phyloP scores from a whole-genome alignment of 2,888 invertebrate genomes.

The Anagyrus pseudococci region DNA sequence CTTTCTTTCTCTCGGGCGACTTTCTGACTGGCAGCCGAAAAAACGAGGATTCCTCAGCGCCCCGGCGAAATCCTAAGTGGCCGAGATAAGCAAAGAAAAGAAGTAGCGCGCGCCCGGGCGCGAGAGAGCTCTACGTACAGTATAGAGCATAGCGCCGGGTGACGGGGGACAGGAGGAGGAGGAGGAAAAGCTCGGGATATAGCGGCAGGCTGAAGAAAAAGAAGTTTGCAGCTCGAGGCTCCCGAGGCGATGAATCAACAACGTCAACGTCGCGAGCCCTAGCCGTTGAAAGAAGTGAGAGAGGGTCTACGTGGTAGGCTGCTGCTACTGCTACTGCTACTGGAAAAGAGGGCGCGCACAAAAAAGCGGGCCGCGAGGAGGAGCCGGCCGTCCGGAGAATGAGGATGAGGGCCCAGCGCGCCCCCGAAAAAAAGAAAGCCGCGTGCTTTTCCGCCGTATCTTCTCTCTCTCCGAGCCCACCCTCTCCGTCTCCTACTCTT shows the following conservation, averaged over 20 bases:
- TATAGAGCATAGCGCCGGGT: too few relatives aligned
- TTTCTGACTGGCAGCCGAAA: conserved; percentile 3
- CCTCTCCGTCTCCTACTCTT: too few relatives aligned
- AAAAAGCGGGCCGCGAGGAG: background rate
- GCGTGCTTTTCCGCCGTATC: too few relatives aligned
- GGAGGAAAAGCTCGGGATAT: conserved; percentile 4
- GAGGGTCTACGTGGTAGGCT: background rate
- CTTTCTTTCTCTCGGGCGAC: background rate
- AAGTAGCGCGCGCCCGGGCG: background rate
- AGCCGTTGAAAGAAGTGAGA: background rate
- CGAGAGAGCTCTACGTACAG: too few relatives aligned
- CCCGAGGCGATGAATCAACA: conserved; percentile 30
- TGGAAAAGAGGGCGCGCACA: background rate
- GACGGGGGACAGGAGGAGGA: too few relatives aligned
- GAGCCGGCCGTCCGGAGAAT: too few relatives aligned
- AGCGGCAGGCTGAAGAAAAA: too few relatives aligned
- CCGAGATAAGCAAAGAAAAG: conserved; percentile 26
- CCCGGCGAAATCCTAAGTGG: conserved; percentile 7
- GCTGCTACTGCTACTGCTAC: background rate
- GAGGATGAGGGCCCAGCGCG: too few relatives aligned
- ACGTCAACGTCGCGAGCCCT: conserved; percentile 18
- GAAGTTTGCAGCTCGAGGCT: conserved; percentile 18
- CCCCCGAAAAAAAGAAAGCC: too few relatives aligned
- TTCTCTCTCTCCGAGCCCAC: too few relatives aligned
- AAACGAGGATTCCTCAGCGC: conserved; percentile 10